Percentiles rank a stretch among this genome's conserved stretches.
Conservation (phyloP, 53 echinoderm and acorn worm genomes). For the Zoroaster sp. region DNA sequence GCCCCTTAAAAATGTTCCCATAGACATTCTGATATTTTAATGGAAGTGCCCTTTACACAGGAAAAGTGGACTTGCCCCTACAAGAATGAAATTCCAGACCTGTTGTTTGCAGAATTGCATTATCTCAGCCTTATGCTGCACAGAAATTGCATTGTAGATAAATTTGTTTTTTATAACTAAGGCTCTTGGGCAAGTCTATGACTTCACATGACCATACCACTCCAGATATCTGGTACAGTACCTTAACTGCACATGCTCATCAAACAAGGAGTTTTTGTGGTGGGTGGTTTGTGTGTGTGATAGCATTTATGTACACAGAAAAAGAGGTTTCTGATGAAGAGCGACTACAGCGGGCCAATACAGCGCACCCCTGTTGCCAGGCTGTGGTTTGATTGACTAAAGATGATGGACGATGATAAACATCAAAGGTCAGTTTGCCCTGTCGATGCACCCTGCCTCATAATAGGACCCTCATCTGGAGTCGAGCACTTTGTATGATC, state of each 20-base stretch:
- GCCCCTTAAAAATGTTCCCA: too few species aligned
- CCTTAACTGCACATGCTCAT: neutral
- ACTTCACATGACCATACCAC: neutral
- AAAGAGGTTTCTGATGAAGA: neutral
- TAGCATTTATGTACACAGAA: neutral
- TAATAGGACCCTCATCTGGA: neutral
- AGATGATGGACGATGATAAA: constrained; percentile 45
- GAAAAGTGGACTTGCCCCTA: too few species aligned
- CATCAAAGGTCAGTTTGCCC: constrained; percentile 1
- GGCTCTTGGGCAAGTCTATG: neutral
- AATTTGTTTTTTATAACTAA: neutral
- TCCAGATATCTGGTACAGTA: neutral
- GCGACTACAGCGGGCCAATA: too few species aligned
- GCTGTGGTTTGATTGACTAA: constrained; percentile 17
- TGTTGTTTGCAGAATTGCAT: too few species aligned
- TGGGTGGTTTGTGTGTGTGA: neutral
- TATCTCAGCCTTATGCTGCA: too few species aligned
- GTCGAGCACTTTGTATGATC: neutral
- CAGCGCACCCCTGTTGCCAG: constrained; percentile 17
- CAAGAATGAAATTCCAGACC: too few species aligned
- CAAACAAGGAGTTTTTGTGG: too few species aligned
- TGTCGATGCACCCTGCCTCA: neutral
- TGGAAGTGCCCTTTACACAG: too few species aligned
- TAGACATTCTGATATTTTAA: too few species aligned
- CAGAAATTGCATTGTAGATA: neutral